Evolutionary conservation across 1,140 invertebrate species (phyloP).

Genomic region (Euwallacea fornicatus): DNA sequence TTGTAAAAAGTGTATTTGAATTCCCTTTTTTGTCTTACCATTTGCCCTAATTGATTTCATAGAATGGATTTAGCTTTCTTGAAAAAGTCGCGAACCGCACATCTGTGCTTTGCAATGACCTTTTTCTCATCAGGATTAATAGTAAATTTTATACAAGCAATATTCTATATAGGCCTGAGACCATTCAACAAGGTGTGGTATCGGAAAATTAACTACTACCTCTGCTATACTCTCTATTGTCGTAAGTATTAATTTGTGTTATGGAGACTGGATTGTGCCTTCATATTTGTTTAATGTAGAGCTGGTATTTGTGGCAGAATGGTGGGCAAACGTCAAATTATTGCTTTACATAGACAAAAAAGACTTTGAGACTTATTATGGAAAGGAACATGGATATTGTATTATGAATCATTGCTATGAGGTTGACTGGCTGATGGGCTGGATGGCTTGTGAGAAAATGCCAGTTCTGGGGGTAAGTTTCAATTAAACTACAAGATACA

Average conservation of each 20-base stretch:
- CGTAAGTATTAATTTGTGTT: constrained; percentile 69
- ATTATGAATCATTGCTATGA: constrained; percentile 96
- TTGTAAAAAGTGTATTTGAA: too few species aligned
- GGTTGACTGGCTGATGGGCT: constrained; percentile 91
- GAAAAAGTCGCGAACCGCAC: constrained; percentile 66
- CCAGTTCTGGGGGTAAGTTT: constrained; percentile 72
- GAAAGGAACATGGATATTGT: constrained; percentile 85
- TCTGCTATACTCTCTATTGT: constrained; percentile 85
- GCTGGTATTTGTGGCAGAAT: constrained; percentile 88
- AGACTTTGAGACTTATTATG: constrained; percentile 77
- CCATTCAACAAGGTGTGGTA: constrained; percentile 76
- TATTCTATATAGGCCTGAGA: constrained; percentile 74
- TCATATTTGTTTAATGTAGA: constrained; percentile 60
- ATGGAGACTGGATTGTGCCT: not conserved
- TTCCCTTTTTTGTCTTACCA: too few species aligned
- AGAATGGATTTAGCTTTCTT: constrained; percentile 46
- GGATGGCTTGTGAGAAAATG: constrained; percentile 80
- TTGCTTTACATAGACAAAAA: constrained; percentile 76
- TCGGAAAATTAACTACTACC: constrained; percentile 88
- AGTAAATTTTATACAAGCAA: constrained; percentile 78
- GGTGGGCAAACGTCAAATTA: constrained; percentile 83
- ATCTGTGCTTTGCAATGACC: constrained; percentile 83
- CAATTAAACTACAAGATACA: not conserved
- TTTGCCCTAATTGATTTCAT: not conserved
- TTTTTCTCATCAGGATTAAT: constrained; percentile 89